Conservation (phyloP, 2,797 vertebrate genomes). For the Myotis findleyi region DNA sequence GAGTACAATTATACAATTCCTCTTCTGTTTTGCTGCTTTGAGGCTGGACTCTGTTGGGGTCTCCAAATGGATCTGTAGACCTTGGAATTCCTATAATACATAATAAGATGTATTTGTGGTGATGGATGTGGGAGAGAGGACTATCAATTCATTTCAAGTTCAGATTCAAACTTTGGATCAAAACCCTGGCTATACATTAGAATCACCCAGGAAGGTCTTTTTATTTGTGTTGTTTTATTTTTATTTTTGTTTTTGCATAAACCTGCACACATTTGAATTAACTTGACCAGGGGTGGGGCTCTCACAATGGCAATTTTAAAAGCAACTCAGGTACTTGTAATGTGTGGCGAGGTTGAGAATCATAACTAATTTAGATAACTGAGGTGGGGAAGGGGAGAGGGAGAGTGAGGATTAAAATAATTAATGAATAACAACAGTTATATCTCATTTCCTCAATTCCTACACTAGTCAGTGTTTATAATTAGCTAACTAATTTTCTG, state of each 20-base stretch:
- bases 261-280: background rate
- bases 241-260: background rate
- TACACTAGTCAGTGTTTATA: background rate
- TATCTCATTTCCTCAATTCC: background rate
- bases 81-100: background rate
- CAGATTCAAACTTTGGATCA: background rate
- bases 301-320: background rate
- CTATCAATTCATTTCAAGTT: background rate
- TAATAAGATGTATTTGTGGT: background rate
- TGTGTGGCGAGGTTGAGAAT: background rate
- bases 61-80: background rate
- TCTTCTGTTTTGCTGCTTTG: background rate
- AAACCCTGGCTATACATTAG: background rate
- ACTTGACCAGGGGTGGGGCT: background rate
- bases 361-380: background rate
- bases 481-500: background rate
- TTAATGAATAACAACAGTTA: background rate
- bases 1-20: background rate
- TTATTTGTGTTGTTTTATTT: no score
- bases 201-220: no score
- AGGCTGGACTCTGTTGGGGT: background rate
- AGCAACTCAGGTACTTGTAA: background rate
- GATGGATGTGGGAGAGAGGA: background rate
- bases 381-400: rapidly evolving
- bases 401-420: background rate